A percentile compares a stretch with the other conserved stretches of the same genome.
Evolutionary conservation across 2,113 vertebrate genomes (phyloP).

Genomic region (Cyphomyrus plagiostoma): DNA sequence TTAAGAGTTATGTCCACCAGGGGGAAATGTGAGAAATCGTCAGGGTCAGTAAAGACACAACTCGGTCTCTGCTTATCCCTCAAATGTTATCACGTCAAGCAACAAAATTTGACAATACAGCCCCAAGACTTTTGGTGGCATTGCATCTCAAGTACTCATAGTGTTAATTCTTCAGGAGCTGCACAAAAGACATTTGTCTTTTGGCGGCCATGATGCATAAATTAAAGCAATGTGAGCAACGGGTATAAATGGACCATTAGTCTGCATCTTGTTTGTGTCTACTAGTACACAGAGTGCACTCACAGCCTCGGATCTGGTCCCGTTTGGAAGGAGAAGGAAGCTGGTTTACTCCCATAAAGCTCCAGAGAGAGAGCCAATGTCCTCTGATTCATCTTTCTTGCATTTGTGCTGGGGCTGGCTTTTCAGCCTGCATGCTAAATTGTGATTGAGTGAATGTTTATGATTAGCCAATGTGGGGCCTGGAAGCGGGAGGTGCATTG

Average conservation of each 20-base stretch:
- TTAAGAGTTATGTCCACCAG: not conserved
- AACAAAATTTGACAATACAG: not conserved
- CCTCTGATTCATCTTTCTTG: not conserved
- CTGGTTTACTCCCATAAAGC: not conserved
- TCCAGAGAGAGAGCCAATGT: not conserved
- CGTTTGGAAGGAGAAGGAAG: not conserved
- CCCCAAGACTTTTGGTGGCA: not conserved
- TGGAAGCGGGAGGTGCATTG: not conserved
- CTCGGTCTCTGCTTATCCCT: not conserved
- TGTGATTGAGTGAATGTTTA: constrained; percentile 14
- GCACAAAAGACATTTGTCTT: not conserved
- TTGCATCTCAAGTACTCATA: not conserved
- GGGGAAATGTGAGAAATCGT: not conserved
- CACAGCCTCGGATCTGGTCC: not conserved
- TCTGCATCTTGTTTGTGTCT: not conserved
- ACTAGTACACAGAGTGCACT: not conserved
- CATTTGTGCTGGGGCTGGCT: too few relatives aligned
- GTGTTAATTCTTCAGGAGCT: not conserved
- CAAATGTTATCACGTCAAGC: not conserved
- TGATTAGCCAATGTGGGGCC: not conserved
- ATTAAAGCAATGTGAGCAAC: not conserved
- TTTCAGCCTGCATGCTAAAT: constrained; percentile 5
- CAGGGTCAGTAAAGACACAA: not conserved
- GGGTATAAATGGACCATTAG: not conserved
- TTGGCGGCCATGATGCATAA: not conserved